These are phyloP conservation scores for Cantharis flavilabris DNA, from an alignment of 2,888 invertebrate species.

Conservation along the genomic window DNA sequence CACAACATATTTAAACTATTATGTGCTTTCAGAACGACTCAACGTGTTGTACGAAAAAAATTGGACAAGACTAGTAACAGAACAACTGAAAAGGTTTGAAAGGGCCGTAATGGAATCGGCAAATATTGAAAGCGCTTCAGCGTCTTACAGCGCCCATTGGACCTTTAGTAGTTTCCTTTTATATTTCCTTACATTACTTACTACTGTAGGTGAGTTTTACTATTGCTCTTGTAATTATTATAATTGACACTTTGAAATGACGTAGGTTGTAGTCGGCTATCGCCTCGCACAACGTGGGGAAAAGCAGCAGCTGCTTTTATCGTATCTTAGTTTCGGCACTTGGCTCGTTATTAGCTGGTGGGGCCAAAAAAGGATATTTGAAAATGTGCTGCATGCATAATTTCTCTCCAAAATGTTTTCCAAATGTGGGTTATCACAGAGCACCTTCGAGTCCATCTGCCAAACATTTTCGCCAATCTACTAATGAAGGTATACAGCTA, in stretches of 20 bases:
- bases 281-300: slow-evolving; percentile 81
- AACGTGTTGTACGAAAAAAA: slow-evolving; percentile 84
- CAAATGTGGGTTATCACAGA: slow-evolving; percentile 58
- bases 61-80: slow-evolving; percentile 80
- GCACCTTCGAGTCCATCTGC: slow-evolving; percentile 60
- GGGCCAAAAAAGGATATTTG: slow-evolving; percentile 71
- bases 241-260: neutral
- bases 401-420: slow-evolving; percentile 32
- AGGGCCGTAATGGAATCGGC: slow-evolving; percentile 78
- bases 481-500: slow-evolving; percentile 40
- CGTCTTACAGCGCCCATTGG: slow-evolving; percentile 65
- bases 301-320: slow-evolving; percentile 86
- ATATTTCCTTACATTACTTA: slow-evolving; percentile 85
- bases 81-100: slow-evolving; percentile 79
- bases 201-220: slow-evolving; percentile 78
- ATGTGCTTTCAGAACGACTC: slow-evolving; percentile 66
- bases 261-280: slow-evolving; percentile 83
- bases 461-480: slow-evolving; percentile 55
- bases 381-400: slow-evolving; percentile 54
- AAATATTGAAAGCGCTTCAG: slow-evolving; percentile 54
- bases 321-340: slow-evolving; percentile 83
- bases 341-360: slow-evolving; percentile 78
- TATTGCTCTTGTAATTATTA: neutral
- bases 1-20: no score
- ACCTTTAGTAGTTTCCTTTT: slow-evolving; percentile 82